Base-by-base conservation (phyloP, 2,113 vertebrate genomes). In the Ammodramus savannarum region DNA sequence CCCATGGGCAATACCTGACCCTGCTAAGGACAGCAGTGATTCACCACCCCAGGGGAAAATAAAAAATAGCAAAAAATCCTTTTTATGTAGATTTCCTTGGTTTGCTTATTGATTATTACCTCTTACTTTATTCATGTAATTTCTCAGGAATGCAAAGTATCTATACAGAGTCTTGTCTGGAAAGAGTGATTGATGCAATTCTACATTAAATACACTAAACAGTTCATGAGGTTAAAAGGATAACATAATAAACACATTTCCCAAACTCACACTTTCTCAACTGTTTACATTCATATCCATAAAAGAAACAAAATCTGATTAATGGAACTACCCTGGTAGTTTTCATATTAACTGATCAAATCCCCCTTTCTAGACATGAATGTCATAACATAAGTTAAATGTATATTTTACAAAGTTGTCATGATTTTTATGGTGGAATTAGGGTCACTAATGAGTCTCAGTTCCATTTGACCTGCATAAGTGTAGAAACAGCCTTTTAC, bases 221-320 rank as follows among this genome's bases (percentile, higher is more conserved):
- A 87, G 78, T 72, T 92, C 89, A 86, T 62, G 46, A 89, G 95
- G 87, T 97, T 97, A 96, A 96, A 94, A 96, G 93, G 85, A 91
- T 94, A 95, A 77, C 63, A 95, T 93, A 96, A 96, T 92, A 97
- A 97, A 96, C 78, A 69, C 75, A 85, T 96, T 95, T 95, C 89
- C 85, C 74, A 93, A 95, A 92, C 80, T 85, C 3, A 1, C 74
- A 87, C 91, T 96, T 91, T 20, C 34, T 90, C 81, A 94, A 78
- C 10, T 85, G 91, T 95, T 97, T 97, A 95, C 32, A 95, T 96
- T 96, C 72, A 91, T 73, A 51, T 79, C 49, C n/a, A 23, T 59
- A 87, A 36, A 76, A 95, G 91, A 95, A 96, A 90, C 21, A 89
- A 95, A 91, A 92, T 74, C 92, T 97, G 95, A 96, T 95, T 94